Base-by-base conservation (phyloP, 2,888 invertebrate genomes). In the Dasysyrphus tricinctus region DNA sequence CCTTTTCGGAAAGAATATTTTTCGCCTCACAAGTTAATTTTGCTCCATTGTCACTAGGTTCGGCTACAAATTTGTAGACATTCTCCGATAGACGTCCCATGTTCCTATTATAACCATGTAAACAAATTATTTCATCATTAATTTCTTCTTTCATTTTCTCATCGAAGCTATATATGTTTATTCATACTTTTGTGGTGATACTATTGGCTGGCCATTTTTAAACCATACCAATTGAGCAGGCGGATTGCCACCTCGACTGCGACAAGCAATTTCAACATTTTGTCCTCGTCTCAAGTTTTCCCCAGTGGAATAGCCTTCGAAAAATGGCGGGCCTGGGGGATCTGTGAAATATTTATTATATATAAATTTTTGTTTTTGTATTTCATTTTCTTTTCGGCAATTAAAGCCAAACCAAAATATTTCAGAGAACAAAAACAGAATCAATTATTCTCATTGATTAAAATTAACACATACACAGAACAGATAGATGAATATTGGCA, bases 41-140 rank as follows among this genome's bases (percentile, higher is more conserved):
- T 11, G 91, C 90, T 7, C 90, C 91, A 75, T 91, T 90, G 69
- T 91, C 92, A 19, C 88, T 81, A 0, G 89, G 77, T 42, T 91
- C 89, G 4, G 90, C 92, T 12, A 90, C 89, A 63, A 92, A 92
- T 76, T 90, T 91, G 69, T 92, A 92, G 2, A 91, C 89, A 73
- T 92, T 91, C 78, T 91, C 91, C 37, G 91, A 92, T 3, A 92
- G 88, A 14, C 91, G 90, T n/a, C 92, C 91, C 32, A 92, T 90
- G 34, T 92, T 91, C 51, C 91, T 90, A 61, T 24, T 39, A 32
- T 54, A 9, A 24, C 6, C 1, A 19, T 8, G 9, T 3, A 12
- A 6, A 51, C 5, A 61, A 34, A 57, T 39, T 24, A 14, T 16
- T 61, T 61, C 14, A 59, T 59, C 37, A 59, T 59, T 59, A 59